Conservation (phyloP, 1,140 invertebrate genomes). For the Formica selysi region DNA sequence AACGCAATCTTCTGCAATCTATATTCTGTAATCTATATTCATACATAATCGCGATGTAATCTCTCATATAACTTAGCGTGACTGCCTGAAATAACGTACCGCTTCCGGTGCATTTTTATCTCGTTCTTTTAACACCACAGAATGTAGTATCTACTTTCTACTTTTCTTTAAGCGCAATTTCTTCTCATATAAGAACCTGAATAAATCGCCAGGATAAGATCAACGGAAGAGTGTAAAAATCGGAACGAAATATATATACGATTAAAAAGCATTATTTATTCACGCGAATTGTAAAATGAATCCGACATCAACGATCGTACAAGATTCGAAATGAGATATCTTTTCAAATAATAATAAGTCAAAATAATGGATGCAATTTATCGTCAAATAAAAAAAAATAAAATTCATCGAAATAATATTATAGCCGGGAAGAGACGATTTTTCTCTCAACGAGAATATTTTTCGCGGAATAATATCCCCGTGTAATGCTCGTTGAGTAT, state of each 20-base stretch:
- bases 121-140: slow-evolving; percentile 27
- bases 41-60: slow-evolving; percentile 52
- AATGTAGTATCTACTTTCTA: slow-evolving; percentile 1
- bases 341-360: background rate
- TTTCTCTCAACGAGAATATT: slow-evolving; percentile 5
- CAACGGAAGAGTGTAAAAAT: slow-evolving; percentile 2
- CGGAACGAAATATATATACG: background rate
- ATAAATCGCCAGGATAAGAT: background rate
- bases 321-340: background rate
- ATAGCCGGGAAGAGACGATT: background rate
- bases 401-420: slow-evolving; percentile 47
- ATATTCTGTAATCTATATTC: slow-evolving; percentile 21
- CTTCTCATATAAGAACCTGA: background rate
- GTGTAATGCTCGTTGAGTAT: slow-evolving; percentile 8
- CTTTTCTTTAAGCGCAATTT: background rate
- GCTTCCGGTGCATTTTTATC: slow-evolving; percentile 44
- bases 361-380: too few species aligned
- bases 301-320: background rate
- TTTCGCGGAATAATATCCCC: slow-evolving; percentile 41
- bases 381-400: slow-evolving; percentile 15
- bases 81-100: slow-evolving; percentile 49
- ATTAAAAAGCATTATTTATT: background rate
- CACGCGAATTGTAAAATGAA: background rate
- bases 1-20: slow-evolving; percentile 50
- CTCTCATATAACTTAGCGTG: slow-evolving; percentile 58